Evolutionary conservation across 2,797 vertebrate genomes (phyloP).

Genomic region (Crax fasciolata): DNA sequence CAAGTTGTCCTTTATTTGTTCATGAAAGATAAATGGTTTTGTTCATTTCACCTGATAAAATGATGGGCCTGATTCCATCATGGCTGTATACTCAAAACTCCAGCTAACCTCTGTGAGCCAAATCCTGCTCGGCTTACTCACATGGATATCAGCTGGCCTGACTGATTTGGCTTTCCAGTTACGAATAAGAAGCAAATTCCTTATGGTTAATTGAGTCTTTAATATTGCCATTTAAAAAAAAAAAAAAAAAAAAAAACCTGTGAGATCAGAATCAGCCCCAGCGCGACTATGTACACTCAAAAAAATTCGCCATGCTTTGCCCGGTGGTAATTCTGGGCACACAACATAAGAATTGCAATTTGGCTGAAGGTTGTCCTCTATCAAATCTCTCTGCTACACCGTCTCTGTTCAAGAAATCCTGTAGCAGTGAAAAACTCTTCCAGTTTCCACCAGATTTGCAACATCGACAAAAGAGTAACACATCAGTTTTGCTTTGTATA

Average conservation of each 20-base stretch:
- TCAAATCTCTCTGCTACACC: constrained; percentile 7
- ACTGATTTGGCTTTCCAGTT: constrained; percentile 52
- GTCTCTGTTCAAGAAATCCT: constrained; percentile 27
- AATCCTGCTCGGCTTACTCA: constrained; percentile 32
- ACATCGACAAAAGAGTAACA: constrained; percentile 51
- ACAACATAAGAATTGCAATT: not conserved
- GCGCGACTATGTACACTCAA: not conserved
- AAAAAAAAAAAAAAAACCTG: constrained; percentile 6
- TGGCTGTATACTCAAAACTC: constrained; percentile 5
- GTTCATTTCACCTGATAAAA: not conserved
- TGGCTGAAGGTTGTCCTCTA: constrained; percentile 26
- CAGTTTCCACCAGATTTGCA: constrained; percentile 48
- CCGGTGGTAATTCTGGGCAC: constrained; percentile 35
- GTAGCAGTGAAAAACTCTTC: constrained; percentile 47
- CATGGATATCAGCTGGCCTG: constrained; percentile 22
- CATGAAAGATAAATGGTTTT: not conserved
- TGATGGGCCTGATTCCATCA: not conserved
- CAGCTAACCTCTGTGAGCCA: not conserved
- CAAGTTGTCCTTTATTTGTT: constrained; percentile 35
- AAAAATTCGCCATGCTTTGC: constrained; percentile 23
- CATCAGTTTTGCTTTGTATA: constrained; percentile 52
- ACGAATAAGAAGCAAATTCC: constrained; percentile 66
- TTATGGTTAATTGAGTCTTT: constrained; percentile 71
- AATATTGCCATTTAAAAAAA: constrained; percentile 18
- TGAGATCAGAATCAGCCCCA: constrained; percentile 51